phyloP scores from a whole-genome alignment of 2,797 vertebrate species.

The Cynopterus sphinx region DNA sequence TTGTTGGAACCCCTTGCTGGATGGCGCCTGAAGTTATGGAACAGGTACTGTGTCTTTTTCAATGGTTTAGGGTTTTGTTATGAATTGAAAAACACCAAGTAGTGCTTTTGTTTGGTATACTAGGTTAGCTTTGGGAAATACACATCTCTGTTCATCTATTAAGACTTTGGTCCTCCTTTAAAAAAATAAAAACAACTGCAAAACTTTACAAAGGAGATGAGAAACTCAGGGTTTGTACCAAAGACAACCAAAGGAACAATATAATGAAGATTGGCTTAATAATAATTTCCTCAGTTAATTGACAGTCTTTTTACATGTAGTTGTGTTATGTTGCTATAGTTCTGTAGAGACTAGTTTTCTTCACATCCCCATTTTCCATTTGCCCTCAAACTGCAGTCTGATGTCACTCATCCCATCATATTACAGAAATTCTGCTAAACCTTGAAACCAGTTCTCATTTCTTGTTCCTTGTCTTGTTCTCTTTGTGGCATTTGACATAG shows the following conservation, averaged over 20 bases:
- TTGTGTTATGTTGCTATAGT: background rate
- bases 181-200: background rate
- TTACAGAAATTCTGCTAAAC: background rate
- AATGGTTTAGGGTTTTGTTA: background rate
- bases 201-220: background rate
- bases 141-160: background rate
- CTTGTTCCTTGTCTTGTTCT: background rate
- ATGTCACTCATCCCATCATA: background rate
- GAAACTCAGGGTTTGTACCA: background rate
- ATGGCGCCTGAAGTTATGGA: slow-evolving; percentile 99
- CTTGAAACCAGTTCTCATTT: background rate
- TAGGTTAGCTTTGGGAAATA: background rate
- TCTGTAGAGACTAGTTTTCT: background rate
- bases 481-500: background rate
- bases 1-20: slow-evolving; percentile 97
- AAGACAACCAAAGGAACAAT: background rate
- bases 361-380: background rate
- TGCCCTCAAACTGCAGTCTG: background rate
- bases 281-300: background rate
- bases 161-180: background rate
- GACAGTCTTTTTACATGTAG: background rate
- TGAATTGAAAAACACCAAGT: background rate
- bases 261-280: background rate
- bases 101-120: background rate
- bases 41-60: slow-evolving; percentile 87